Conservation (phyloP, 2,113 vertebrate species). For the Monopterus albus region DNA sequence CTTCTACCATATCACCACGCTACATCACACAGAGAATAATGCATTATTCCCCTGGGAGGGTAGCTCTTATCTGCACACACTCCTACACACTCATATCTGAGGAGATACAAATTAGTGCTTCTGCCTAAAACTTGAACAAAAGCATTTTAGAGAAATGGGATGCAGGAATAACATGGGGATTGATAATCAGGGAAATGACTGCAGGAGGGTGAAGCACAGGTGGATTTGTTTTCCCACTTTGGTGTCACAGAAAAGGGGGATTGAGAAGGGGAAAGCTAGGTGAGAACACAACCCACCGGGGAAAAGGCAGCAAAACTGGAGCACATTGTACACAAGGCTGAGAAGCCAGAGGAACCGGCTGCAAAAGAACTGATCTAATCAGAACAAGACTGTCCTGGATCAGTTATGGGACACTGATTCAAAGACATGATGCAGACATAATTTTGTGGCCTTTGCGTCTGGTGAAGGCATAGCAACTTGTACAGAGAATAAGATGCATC, state of each 20-base stretch:
- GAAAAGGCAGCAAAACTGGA: not conserved
- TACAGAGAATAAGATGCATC: not conserved
- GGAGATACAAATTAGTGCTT: slow-evolving; percentile 60
- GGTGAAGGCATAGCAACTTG: not conserved
- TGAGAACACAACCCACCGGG: slow-evolving; percentile 2
- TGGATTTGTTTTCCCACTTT: slow-evolving; percentile 49
- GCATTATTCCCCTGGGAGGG: slow-evolving; percentile 56
- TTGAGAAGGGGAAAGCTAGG: not conserved
- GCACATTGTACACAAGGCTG: too few relatives aligned
- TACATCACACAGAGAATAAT: slow-evolving; percentile 72
- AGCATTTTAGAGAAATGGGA: slow-evolving; percentile 30
- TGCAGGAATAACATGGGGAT: not conserved
- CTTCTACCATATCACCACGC: slow-evolving; percentile 41
- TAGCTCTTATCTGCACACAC: slow-evolving; percentile 53
- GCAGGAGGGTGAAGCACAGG: not conserved
- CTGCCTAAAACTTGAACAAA: slow-evolving; percentile 47
- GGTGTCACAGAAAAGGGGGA: slow-evolving; percentile 19
- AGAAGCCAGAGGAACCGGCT: not conserved
- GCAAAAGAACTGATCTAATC: not conserved
- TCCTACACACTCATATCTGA: slow-evolving; percentile 44
- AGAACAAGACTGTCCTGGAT: not conserved
- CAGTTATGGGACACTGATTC: not conserved
- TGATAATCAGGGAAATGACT: not conserved
- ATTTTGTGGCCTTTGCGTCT: not conserved
- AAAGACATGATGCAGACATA: not conserved